Conservation (phyloP, 64 coral and sea anemone genomes). For the Actinia tenebrosa region DNA sequence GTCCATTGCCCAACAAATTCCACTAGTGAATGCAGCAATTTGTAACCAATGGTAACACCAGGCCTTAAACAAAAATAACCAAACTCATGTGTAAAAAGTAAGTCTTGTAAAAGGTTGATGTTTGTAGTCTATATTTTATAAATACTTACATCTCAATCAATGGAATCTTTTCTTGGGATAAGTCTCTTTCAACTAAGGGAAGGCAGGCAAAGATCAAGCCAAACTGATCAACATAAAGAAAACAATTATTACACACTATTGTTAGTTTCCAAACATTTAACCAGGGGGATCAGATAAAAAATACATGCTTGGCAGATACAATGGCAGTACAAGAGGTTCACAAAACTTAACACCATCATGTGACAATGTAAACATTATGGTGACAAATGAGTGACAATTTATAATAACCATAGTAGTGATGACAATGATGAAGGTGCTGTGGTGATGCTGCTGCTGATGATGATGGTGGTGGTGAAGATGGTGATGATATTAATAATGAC, state of each 20-base stretch:
- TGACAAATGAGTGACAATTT: too few relatives aligned
- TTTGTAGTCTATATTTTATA: background rate
- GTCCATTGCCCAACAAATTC: conserved; percentile 56
- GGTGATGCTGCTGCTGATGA: too few relatives aligned
- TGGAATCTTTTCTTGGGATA: conserved; percentile 30
- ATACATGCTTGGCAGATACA: too few relatives aligned
- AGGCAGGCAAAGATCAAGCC: conserved; percentile 57
- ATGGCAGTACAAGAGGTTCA: too few relatives aligned
- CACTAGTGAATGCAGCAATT: conserved; percentile 47
- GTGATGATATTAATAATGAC: too few relatives aligned
- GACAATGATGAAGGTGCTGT: too few relatives aligned
- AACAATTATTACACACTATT: background rate
- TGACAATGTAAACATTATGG: too few relatives aligned
- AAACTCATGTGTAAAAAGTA: background rate
- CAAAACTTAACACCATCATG: too few relatives aligned
- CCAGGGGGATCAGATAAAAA: too few relatives aligned
- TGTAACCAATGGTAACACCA: conserved; percentile 61
- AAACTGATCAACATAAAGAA: conserved; percentile 34
- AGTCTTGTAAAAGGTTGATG: background rate
- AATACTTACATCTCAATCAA: conserved; percentile 62
- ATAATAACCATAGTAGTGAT: too few relatives aligned
- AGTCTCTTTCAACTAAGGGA: conserved; percentile 36
- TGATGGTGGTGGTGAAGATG: too few relatives aligned
- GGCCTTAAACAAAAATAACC: conserved; percentile 29
- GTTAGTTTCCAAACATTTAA: background rate